phyloP scores from a whole-genome alignment of 1,140 invertebrate species.

The Neodiprion fabricii region DNA sequence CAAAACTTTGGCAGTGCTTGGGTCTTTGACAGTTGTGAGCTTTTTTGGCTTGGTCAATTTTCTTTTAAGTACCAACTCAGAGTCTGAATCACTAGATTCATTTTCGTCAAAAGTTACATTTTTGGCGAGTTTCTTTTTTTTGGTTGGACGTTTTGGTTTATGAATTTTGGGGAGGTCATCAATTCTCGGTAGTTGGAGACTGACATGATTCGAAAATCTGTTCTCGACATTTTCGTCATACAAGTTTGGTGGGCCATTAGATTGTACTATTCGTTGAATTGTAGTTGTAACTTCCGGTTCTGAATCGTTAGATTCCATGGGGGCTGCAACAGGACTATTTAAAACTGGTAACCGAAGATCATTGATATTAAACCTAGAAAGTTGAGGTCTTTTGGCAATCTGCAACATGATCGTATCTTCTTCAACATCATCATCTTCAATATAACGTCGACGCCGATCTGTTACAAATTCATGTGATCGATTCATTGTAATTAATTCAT shows the following conservation, averaged over 20 bases:
- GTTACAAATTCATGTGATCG: neutral
- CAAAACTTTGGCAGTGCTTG: slow-evolving; percentile 46
- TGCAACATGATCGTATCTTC: slow-evolving; percentile 20
- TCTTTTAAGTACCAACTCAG: neutral
- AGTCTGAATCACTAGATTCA: neutral
- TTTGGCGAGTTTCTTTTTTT: neutral
- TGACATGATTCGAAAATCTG: neutral
- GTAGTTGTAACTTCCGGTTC: slow-evolving; percentile 36
- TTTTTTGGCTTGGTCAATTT: slow-evolving; percentile 14
- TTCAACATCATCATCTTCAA: slow-evolving; percentile 15
- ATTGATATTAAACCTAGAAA: slow-evolving; percentile 37
- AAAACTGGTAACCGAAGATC: slow-evolving; percentile 40
- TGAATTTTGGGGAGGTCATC: neutral
- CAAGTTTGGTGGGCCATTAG: slow-evolving; percentile 10
- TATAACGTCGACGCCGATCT: neutral
- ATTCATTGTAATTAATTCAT: neutral
- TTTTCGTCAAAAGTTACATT: neutral
- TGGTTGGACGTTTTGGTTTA: neutral
- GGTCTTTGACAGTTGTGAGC: slow-evolving; percentile 33
- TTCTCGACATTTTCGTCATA: neutral
- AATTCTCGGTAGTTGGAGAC: slow-evolving; percentile 18
- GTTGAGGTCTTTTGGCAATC: neutral
- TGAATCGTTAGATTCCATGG: neutral
- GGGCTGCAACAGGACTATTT: slow-evolving; percentile 26
- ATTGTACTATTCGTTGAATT: slow-evolving; percentile 26